Conservation (phyloP, 2,888 invertebrate genomes). For the Sarcophaga carnaria region DNA sequence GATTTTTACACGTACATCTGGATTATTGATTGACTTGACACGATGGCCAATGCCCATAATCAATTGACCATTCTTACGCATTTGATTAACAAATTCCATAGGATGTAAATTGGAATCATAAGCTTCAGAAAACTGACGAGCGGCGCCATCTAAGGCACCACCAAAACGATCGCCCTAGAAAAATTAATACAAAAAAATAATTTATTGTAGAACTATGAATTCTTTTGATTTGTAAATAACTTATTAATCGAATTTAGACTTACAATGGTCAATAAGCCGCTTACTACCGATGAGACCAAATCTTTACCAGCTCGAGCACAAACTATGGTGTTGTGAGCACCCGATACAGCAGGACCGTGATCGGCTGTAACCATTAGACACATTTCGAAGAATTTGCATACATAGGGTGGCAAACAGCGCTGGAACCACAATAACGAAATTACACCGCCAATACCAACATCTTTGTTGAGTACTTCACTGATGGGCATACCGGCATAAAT, state of each 20-base stretch:
- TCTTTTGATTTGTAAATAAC: neutral
- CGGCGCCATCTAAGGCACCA: conserved; percentile 98
- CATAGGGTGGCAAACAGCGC: conserved; percentile 95
- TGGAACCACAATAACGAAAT: conserved; percentile 99
- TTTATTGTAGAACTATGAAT: neutral
- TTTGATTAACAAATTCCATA: conserved; percentile 98
- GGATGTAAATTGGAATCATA: conserved; percentile 97
- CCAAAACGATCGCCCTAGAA: conserved; percentile 97
- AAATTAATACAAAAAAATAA: neutral
- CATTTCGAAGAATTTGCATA: conserved; percentile 99
- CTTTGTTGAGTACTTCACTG: conserved; percentile 93
- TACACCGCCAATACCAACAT: conserved; percentile 98
- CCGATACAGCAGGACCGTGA: conserved; percentile 99
- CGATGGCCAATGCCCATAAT: conserved; percentile 99
- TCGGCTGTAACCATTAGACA: conserved; percentile 99
- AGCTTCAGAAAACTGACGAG: conserved; percentile 97
- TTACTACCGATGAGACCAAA: conserved; percentile 96
- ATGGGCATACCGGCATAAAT: conserved; percentile 97
- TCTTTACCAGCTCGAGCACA: conserved; percentile 98
- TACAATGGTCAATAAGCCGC: conserved; percentile 97
- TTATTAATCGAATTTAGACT: conserved; percentile 80
- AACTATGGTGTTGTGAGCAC: conserved; percentile 99
- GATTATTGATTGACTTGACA: conserved; percentile 97
- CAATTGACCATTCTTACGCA: conserved; percentile 97
- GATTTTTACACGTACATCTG: conserved; percentile 98